Percentiles rank a stretch among this genome's conserved stretches.
phyloP scores from a whole-genome alignment of 2,888 invertebrate species.

The Tipula helvola region DNA sequence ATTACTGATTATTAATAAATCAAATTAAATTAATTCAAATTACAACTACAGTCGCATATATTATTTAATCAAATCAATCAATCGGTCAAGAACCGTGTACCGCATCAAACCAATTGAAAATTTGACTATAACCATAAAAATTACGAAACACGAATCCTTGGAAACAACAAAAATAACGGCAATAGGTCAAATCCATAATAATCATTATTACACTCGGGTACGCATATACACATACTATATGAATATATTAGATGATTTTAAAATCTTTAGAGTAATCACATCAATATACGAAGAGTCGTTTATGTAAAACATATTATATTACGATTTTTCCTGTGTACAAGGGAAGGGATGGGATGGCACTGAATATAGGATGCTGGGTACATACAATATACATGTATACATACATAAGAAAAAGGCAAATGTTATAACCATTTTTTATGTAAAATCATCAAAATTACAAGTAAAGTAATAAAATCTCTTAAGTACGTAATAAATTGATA shows the following conservation, averaged over 20 bases:
- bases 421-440: background rate
- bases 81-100: too few relatives aligned
- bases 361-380: background rate
- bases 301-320: background rate
- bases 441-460: slow-evolving; percentile 4
- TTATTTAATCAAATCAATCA: too few relatives aligned
- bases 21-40: too few relatives aligned
- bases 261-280: background rate
- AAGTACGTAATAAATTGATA: slow-evolving; percentile 4
- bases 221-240: background rate
- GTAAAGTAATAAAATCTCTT: slow-evolving; percentile 4
- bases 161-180: background rate
- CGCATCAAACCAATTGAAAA: background rate
- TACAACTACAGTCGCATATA: too few relatives aligned
- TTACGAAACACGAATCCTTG: background rate
- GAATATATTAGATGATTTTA: background rate
- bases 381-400: background rate
- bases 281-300: background rate
- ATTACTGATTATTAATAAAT: too few relatives aligned
- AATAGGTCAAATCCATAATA: background rate
- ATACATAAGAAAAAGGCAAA: background rate
- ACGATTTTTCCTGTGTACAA: background rate
- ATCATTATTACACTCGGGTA: background rate
- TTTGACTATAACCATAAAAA: background rate
- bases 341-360: background rate